phyloP scores from a whole-genome alignment of 2,888 invertebrate species.

The Drosophila borborema region DNA sequence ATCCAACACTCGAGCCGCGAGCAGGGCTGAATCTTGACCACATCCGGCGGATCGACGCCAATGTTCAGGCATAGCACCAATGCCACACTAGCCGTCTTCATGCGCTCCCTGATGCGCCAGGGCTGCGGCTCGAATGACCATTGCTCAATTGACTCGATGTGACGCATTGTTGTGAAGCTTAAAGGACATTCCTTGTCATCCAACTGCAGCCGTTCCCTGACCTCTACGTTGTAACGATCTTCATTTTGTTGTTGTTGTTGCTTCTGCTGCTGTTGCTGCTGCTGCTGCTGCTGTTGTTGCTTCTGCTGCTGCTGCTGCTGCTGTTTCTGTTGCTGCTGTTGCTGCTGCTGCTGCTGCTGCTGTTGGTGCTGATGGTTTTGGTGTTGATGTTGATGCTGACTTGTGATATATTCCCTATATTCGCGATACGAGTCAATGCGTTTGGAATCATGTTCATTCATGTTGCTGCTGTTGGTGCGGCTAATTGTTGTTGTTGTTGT shows the following conservation, averaged over 20 bases:
- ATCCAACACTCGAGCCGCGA: conserved; percentile 99
- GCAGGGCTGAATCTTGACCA: conserved; percentile 98
- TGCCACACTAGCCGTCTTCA: conserved; percentile 99
- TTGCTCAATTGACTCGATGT: conserved; percentile 90
- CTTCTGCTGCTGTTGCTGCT: not conserved
- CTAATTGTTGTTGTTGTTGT: conserved; percentile 19
- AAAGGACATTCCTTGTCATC: conserved; percentile 60
- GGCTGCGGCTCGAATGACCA: conserved; percentile 89
- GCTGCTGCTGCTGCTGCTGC: not conserved
- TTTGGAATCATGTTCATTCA: conserved; percentile 1
- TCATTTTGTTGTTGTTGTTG: not conserved
- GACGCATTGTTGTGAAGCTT: conserved; percentile 85
- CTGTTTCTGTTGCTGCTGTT: not conserved
- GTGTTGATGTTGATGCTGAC: not conserved
- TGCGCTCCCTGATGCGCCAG: conserved; percentile 98
- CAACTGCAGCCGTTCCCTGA: not conserved
- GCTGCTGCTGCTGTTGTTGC: not conserved
- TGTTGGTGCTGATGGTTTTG: not conserved
- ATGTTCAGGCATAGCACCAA: conserved; percentile 98
- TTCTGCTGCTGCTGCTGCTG: not conserved
- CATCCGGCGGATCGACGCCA: conserved; percentile 99
- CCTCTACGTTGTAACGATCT: not conserved
- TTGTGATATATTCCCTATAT: conserved; percentile 10
- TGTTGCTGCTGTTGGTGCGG: conserved; percentile 24
- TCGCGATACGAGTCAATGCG: not conserved